A percentile compares a stretch with the other conserved stretches of the same genome.
These are phyloP conservation scores for Mesorhabditis sp. DNA, from an alignment of 2,888 invertebrate species.

Conservation along the genomic window DNA sequence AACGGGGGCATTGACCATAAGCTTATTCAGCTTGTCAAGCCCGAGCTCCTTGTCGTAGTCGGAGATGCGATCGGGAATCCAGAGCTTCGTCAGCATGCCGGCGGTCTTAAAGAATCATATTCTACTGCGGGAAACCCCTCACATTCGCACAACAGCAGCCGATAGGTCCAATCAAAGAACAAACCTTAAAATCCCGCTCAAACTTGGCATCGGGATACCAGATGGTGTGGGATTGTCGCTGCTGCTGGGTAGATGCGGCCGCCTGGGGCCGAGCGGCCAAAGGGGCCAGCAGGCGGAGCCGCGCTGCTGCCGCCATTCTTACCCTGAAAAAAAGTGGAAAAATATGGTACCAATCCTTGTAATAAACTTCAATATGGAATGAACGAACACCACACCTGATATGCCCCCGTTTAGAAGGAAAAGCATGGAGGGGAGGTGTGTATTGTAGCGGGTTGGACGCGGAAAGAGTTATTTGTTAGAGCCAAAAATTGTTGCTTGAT, in stretches of 20 bases:
- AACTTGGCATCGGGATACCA: conserved; percentile 58
- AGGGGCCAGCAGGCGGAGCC: conserved; percentile 10
- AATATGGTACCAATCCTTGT: no score
- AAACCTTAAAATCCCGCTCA: conserved; percentile 51
- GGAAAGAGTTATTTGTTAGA: no score
- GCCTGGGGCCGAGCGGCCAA: conserved; percentile 2
- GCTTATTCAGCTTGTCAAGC: conserved; percentile 42
- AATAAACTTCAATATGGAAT: no score
- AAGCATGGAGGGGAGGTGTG: no score
- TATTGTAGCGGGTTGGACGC: no score
- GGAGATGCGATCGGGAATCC: conserved; percentile 32
- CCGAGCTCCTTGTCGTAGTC: conserved; percentile 41
- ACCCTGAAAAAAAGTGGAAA: no score
- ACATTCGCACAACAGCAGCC: not conserved
- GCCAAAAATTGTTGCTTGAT: no score
- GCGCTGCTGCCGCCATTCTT: conserved; percentile 9
- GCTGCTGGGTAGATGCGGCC: conserved; percentile 17
- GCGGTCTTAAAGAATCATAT: conserved; percentile 28
- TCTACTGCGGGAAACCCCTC: not conserved
- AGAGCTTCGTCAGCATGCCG: conserved; percentile 41
- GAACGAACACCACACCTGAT: no score
- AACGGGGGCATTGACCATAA: conserved; percentile 37
- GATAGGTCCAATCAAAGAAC: not conserved
- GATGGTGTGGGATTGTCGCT: conserved; percentile 48
- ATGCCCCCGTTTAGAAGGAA: no score